phyloP scores from a whole-genome alignment of 2,113 vertebrate genomes.

The Rhinogobius similis region DNA sequence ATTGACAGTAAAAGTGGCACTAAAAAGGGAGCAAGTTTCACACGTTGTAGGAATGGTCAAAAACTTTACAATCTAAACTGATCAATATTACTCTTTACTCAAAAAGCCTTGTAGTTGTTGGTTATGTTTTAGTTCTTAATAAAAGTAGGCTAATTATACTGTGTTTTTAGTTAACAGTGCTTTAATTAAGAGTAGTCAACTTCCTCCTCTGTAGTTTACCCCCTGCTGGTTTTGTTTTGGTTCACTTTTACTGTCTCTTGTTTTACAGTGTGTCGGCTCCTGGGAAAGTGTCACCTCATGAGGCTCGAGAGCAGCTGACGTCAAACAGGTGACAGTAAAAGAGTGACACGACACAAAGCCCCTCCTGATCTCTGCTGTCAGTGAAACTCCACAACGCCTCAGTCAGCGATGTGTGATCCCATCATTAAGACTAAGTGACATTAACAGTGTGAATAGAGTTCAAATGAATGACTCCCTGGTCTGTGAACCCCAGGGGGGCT shows the following conservation, averaged over 20 bases:
- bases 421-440: background rate
- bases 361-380: background rate
- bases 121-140: background rate
- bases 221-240: background rate
- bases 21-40: background rate
- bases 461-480: background rate
- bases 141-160: background rate
- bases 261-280: conserved; percentile 4
- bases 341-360: background rate
- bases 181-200: background rate
- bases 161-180: background rate
- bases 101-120: background rate
- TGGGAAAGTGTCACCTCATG: conserved; percentile 30
- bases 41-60: background rate
- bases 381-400: background rate
- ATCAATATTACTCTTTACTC: background rate
- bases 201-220: background rate
- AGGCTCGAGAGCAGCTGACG: conserved; percentile 18
- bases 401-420: background rate
- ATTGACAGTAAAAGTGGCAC: background rate
- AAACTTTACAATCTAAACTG: background rate
- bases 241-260: conserved; percentile 25
- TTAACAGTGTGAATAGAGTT: background rate
- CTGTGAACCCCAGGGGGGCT: background rate
- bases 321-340: conserved; percentile 37